Base-by-base conservation (phyloP, 2,888 invertebrate genomes). In the Sturmia bella region DNA sequence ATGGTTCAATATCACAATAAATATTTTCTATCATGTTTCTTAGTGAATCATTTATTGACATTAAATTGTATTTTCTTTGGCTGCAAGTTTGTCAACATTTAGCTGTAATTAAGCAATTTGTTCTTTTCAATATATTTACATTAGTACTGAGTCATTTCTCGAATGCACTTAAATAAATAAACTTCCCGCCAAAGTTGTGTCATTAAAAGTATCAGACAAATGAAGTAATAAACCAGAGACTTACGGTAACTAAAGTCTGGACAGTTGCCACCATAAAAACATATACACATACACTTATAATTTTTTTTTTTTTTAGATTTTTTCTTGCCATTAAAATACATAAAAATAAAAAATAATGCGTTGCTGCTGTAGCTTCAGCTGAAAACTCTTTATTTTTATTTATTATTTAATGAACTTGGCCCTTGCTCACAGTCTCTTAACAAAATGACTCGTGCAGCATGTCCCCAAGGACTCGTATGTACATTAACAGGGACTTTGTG, bases 391-490 rank as follows among this genome's bases (percentile, higher is more conserved):
- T 57, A 41, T 63, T 21, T 74, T 37, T 69, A 52, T 64, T 77
- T 64, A 48, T 41, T 77, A 56, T 50, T 56, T 61, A 41, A 68
- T 59, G 43, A 75, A 68, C 27, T 41, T 27, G 19, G 21, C 37
- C 56, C 74, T 52, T 27, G 37, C 64, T 80, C 76, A 45, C 52
- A 72, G 63, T 70, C 48, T 45, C 64, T 66, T 43, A 59, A 15
- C 72, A 72, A 66, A 27, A 66, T 78, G 66, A 66, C 78, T 78
- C 78, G 64, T 78, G 66, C 72, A 43, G 27, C 32, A 59, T 37
- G 15, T 66, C 78, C 66, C 78, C 9, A 37, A 66, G 78, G 78
- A 72, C 57, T 54, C 72, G 57, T 78, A 27, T 27, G 27, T 27
- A 68, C 59, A 76, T 68, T 68, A 68, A 52, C 21, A 27, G 17